These are phyloP conservation scores for Heliconius congener DNA, from an alignment of 1,140 invertebrate species.

Conservation along the genomic window DNA sequence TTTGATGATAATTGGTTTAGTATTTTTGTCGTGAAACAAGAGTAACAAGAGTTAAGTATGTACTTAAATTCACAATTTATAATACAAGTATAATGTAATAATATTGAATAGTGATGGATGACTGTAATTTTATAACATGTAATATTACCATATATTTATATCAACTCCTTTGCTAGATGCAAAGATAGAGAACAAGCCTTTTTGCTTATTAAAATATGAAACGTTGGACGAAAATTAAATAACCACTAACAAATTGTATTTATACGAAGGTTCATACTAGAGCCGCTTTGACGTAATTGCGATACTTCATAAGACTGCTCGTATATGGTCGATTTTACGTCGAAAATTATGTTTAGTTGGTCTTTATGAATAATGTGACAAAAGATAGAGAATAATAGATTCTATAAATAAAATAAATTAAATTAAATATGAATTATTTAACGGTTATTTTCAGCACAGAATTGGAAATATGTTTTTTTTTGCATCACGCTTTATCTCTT, in stretches of 20 bases:
- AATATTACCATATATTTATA: constrained; percentile 40
- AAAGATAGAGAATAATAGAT: background rate
- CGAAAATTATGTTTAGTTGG: constrained; percentile 38
- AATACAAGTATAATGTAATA: too few relatives aligned
- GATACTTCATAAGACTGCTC: constrained; percentile 55
- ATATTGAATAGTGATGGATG: too few relatives aligned
- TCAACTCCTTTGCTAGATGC: constrained; percentile 51
- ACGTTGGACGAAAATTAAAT: constrained; percentile 65
- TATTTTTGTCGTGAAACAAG: too few relatives aligned
- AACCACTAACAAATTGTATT: constrained; percentile 63
- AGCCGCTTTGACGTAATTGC: constrained; percentile 49
- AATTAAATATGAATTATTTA: too few relatives aligned
- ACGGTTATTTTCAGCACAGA: too few relatives aligned
- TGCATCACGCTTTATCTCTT: too few relatives aligned
- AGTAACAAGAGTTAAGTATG: too few relatives aligned
- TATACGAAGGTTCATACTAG: constrained; percentile 50
- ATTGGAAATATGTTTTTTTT: too few relatives aligned
- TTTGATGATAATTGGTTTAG: too few relatives aligned
- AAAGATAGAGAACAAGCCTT: constrained; percentile 48
- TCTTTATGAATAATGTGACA: constrained; percentile 7
- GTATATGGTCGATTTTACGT: constrained; percentile 48
- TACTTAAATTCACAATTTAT: too few relatives aligned
- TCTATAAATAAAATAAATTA: background rate
- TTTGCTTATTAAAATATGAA: constrained; percentile 67
- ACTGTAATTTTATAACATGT: too few relatives aligned